Percentiles rank a stretch among this genome's conserved stretches.
phyloP scores from a whole-genome alignment of 2,797 vertebrate species.

The Takifugu ocellatus region DNA sequence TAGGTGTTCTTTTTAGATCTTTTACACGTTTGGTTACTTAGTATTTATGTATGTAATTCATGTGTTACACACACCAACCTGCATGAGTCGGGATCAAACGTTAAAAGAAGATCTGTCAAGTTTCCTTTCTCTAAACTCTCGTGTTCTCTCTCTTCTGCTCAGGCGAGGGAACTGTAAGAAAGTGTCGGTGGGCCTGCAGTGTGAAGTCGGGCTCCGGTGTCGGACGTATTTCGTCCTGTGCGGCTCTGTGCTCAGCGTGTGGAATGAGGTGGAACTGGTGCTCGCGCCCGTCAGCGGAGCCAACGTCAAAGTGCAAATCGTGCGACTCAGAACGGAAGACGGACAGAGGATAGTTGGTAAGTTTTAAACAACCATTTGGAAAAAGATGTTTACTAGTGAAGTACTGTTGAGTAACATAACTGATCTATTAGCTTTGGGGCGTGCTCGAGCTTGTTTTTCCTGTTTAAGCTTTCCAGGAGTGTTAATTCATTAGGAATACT shows the following conservation, averaged over 20 bases:
- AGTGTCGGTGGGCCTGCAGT: slow-evolving; percentile 88
- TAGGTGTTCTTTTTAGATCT: slow-evolving; percentile 52
- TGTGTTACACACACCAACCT: neutral
- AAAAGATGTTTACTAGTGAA: neutral
- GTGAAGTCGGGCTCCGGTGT: slow-evolving; percentile 93
- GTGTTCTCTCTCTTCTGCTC: neutral
- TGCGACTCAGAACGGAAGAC: slow-evolving; percentile 92
- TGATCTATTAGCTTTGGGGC: too few relatives aligned
- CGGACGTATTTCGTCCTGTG: slow-evolving; percentile 93
- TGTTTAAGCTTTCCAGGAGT: neutral
- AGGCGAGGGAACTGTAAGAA: slow-evolving; percentile 99
- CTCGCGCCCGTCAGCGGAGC: slow-evolving; percentile 92
- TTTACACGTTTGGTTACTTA: neutral
- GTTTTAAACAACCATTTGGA: slow-evolving; percentile 26
- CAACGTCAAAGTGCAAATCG: slow-evolving; percentile 98
- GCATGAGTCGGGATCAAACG: too few relatives aligned
- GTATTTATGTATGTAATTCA: neutral
- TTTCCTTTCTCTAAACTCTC: neutral
- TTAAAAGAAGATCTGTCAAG: too few relatives aligned
- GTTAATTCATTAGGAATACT: neutral
- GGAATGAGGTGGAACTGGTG: slow-evolving; percentile 97
- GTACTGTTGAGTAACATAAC: too few relatives aligned
- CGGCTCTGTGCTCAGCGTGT: slow-evolving; percentile 95
- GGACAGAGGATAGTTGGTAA: slow-evolving; percentile 96
- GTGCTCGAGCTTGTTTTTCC: too few relatives aligned